Base-by-base conservation (phyloP, 2,797 vertebrate genomes). In the Ctenochaetus hawaiiensis region DNA sequence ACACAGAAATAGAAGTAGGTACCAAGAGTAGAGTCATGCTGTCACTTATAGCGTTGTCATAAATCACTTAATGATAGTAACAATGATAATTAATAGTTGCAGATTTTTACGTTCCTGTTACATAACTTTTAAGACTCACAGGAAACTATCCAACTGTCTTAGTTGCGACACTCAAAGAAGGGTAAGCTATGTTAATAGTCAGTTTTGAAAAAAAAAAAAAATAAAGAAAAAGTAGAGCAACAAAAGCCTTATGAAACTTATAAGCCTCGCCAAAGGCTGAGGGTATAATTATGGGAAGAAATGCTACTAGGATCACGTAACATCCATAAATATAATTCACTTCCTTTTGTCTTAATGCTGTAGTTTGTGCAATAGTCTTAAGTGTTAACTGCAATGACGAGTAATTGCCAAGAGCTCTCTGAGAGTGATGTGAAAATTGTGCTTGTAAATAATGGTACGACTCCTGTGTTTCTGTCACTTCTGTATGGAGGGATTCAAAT, bases 321-420 rank as follows among this genome's bases (percentile, higher is more conserved):
- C 76, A 62, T 79, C 77, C 41, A 47, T 18, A 56, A 78, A 82
- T 83, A 85, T 72, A 75, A 80, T 34, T 75, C 74, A 85, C 81
- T 84, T 91, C 85, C 72, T 89, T 86, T 90, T 88, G 91, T 93
- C 92, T 92, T 91, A 91, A 93, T 43, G 67, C 86, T 89, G 90
- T 95, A 88, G 91, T 93, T 81, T 79, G 92, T 95, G 93, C 94
- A 93, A 93, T 94, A 93, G 90, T 93, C 79, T 89, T 90, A 88
- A 89, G 77, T 91, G 83, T 91, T 87, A 77, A 83, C 82, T 77
- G 78, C 84, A 80, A 93, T 86, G 82, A 87, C 17, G 75, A 89
- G 86, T 87, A 81, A 92, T 92, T 91, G 90, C 91, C 91, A 89
- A 93, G 82, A 86, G 85, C 84, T 83, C 81, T 80, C 66, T 22